phyloP scores from a whole-genome alignment of 2,797 vertebrate genomes.

The Amniataba percoides region DNA sequence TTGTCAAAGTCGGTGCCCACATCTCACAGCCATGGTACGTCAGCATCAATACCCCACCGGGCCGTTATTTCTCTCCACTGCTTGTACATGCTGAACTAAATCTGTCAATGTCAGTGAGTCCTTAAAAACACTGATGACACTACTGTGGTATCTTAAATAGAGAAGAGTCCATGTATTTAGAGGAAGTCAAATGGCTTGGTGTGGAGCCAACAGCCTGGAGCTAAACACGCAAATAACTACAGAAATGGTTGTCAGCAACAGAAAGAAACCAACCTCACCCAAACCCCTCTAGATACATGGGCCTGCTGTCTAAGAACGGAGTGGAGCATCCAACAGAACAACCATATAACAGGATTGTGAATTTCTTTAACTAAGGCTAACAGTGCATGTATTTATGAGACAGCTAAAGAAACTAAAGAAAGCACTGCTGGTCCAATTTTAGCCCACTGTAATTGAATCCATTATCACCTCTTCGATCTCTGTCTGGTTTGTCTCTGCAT shows the following conservation, averaged over 20 bases:
- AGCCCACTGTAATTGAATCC: background rate
- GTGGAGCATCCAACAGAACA: background rate
- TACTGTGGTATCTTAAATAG: background rate
- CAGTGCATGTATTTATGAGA: background rate
- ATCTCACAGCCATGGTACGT: background rate
- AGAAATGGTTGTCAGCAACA: background rate
- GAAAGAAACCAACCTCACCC: no score
- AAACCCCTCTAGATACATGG: background rate
- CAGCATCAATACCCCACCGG: background rate
- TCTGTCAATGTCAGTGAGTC: background rate
- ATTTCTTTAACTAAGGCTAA: background rate
- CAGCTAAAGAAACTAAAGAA: background rate
- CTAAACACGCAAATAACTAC: background rate
- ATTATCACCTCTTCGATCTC: background rate
- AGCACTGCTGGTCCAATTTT: background rate
- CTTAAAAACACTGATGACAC: background rate
- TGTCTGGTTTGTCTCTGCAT: background rate
- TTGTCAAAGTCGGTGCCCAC: background rate
- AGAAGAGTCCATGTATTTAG: background rate
- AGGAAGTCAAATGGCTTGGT: background rate
- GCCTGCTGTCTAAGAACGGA: background rate
- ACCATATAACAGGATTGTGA: background rate
- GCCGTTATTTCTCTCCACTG: background rate
- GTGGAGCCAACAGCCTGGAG: background rate
- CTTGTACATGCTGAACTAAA: background rate